A percentile compares a stretch with the other conserved stretches of the same genome.
phyloP scores from a whole-genome alignment of 2,113 vertebrate species.

The Diadophis punctatus region DNA sequence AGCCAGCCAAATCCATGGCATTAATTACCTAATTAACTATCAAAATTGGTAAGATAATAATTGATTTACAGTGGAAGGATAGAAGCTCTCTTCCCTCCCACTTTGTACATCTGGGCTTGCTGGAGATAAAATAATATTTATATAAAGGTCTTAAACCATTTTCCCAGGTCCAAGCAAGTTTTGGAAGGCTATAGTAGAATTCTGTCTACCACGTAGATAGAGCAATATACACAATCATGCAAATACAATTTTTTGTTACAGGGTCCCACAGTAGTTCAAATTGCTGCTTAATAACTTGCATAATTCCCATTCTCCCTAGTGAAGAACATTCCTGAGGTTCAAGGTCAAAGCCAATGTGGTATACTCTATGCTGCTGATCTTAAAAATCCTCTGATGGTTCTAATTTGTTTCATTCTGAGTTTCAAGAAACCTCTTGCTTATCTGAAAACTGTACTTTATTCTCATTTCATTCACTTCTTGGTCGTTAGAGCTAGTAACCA shows the following conservation, averaged over 20 bases:
- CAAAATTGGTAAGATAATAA: background rate
- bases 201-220: background rate
- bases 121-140: background rate
- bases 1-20: background rate
- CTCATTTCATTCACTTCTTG: constrained; percentile 8
- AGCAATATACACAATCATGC: background rate
- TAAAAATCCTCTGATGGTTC: background rate
- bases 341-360: background rate
- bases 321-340: background rate
- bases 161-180: background rate
- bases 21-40: background rate
- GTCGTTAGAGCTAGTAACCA: background rate
- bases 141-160: background rate
- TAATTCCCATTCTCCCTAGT: background rate
- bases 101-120: background rate
- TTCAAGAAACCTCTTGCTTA: background rate
- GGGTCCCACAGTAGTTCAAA: background rate
- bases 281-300: background rate
- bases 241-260: background rate
- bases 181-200: background rate
- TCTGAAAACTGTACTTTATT: background rate
- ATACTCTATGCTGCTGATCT: no score
- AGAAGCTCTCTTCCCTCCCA: background rate
- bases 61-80: background rate
- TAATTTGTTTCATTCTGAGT: background rate